These are phyloP conservation scores for Actias luna DNA, from an alignment of 2,888 invertebrate genomes.

Conservation along the genomic window DNA sequence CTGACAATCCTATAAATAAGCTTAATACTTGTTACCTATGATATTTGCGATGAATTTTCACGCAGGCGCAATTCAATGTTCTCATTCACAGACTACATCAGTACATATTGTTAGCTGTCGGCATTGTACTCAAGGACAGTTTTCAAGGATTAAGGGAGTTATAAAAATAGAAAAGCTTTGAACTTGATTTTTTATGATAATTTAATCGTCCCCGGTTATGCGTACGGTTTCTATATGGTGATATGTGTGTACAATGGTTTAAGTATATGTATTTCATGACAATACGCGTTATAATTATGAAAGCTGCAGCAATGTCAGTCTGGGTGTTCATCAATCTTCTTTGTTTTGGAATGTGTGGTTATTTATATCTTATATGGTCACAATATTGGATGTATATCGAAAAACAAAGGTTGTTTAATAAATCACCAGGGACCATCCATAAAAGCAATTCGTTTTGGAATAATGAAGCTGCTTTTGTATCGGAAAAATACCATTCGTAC, in stretches of 20 bases:
- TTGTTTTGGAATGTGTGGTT: constrained; percentile 87
- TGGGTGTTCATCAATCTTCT: constrained; percentile 88
- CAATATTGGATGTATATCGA: constrained; percentile 86
- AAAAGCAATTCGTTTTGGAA: constrained; percentile 41
- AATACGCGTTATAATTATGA: constrained; percentile 64
- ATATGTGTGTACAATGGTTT: neutral
- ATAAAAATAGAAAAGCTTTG: neutral
- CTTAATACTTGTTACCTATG: neutral
- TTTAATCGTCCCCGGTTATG: neutral
- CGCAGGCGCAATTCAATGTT: constrained; percentile 55
- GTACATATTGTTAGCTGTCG: neutral
- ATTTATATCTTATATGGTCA: constrained; percentile 87
- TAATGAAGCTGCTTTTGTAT: constrained; percentile 41
- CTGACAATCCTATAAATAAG: neutral
- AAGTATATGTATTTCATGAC: neutral
- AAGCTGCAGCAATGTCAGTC: constrained; percentile 84
- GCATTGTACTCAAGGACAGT: neutral
- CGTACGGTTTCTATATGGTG: neutral
- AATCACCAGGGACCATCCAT: constrained; percentile 45
- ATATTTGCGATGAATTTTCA: constrained; percentile 28
- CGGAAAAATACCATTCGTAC: constrained; percentile 45
- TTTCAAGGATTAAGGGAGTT: neutral
- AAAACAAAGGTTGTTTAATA: constrained; percentile 74
- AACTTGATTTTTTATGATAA: neutral
- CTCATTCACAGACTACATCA: no score